Conservation (phyloP, 2,113 vertebrate species). For the Sceloporus undulatus region DNA sequence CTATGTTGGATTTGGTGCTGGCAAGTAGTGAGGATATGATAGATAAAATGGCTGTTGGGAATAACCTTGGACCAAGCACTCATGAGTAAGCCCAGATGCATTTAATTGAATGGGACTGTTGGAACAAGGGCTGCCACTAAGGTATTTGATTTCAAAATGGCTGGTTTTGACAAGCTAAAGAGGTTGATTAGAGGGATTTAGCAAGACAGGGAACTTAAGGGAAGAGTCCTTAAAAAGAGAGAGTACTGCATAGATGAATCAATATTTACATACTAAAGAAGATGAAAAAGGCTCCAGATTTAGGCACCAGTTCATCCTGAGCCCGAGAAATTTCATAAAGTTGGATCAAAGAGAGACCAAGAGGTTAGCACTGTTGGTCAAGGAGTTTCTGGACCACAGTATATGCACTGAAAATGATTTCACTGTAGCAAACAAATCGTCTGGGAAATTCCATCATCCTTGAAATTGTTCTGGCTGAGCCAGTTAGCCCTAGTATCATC, state of each 20-base stretch:
- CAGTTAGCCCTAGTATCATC: not conserved
- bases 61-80: slow-evolving; percentile 46
- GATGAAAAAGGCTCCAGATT: not conserved
- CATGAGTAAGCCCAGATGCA: slow-evolving; percentile 29
- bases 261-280: slow-evolving; percentile 10
- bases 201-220: not conserved
- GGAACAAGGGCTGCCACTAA: slow-evolving; percentile 16
- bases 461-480: not conserved
- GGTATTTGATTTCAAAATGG: slow-evolving; percentile 39
- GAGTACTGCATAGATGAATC: not conserved
- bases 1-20: slow-evolving; percentile 47
- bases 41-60: slow-evolving; percentile 45
- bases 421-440: not conserved
- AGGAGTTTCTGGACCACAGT: not conserved
- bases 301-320: not conserved
- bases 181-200: not conserved
- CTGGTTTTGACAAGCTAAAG: slow-evolving; percentile 21
- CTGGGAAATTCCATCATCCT: not conserved
- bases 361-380: not conserved
- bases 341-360: not conserved
- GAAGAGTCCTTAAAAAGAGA: not conserved
- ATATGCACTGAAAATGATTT: not conserved
- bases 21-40: slow-evolving; percentile 30
- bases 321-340: not conserved
- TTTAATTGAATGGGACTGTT: slow-evolving; percentile 28